Conservation (phyloP, 1,140 invertebrate species). For the Platorchestia sp. region DNA sequence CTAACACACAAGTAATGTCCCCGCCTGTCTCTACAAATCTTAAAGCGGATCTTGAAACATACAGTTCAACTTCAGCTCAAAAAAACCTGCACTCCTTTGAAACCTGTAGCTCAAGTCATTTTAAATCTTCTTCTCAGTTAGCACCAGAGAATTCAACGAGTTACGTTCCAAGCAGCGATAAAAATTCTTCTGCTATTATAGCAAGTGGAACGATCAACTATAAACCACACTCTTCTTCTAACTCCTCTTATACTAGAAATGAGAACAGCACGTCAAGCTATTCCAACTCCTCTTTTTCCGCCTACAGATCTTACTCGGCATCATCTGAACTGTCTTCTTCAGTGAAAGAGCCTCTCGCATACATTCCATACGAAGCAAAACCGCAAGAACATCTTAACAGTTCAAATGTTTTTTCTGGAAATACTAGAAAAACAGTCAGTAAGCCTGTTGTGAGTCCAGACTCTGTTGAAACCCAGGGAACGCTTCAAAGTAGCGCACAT, state of each 20-base stretch:
- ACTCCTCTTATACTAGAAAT: not conserved
- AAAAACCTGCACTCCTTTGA: not conserved
- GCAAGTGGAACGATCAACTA: not conserved
- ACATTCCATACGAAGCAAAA: not conserved
- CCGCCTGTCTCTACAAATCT: not conserved
- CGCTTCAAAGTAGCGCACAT: not conserved
- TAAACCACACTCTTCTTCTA: not conserved
- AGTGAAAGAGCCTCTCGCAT: not conserved
- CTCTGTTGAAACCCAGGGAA: not conserved
- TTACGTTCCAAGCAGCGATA: not conserved
- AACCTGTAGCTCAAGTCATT: not conserved
- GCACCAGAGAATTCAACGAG: not conserved
- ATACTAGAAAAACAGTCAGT: not conserved
- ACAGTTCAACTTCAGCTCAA: not conserved
- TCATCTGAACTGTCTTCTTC: not conserved
- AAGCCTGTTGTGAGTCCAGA: not conserved
- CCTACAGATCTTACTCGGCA: not conserved
- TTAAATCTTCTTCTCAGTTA: not conserved
- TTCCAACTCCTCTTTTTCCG: not conserved
- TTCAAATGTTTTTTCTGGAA: not conserved
- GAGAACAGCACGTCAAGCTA: not conserved
- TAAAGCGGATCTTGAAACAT: not conserved
- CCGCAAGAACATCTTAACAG: not conserved
- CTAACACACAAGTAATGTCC: not conserved
- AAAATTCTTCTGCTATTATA: not conserved